Evolutionary conservation across 2,797 vertebrate genomes (phyloP).

Genomic region (Lutjanus campechanus): DNA sequence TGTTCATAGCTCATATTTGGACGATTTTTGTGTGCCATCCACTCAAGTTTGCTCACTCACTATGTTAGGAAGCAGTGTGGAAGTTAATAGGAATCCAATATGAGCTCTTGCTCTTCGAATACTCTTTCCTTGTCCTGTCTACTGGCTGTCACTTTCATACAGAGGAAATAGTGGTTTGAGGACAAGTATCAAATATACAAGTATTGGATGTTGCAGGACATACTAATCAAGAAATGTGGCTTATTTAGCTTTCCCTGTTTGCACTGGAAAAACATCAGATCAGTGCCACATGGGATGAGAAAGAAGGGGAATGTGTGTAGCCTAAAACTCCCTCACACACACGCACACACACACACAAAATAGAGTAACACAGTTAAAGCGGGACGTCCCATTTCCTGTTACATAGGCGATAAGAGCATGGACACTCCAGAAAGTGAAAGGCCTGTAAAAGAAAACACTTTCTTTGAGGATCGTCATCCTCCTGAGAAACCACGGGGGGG

Average conservation of each 20-base stretch:
- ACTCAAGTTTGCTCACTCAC: too few relatives aligned
- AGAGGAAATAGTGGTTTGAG: slow-evolving; percentile 12
- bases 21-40: too few relatives aligned
- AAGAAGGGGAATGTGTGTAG: slow-evolving; percentile 4
- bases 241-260: slow-evolving; percentile 1
- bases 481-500: slow-evolving; percentile 46
- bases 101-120: neutral
- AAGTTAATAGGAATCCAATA: neutral
- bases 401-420: slow-evolving; percentile 42
- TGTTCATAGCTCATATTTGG: too few relatives aligned
- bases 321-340: neutral
- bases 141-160: neutral
- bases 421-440: slow-evolving; percentile 64
- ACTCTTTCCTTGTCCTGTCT: neutral
- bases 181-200: neutral
- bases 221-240: neutral
- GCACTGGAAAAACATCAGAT: slow-evolving; percentile 19
- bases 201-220: neutral
- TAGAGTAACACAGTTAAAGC: slow-evolving; percentile 10
- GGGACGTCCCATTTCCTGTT: slow-evolving; percentile 64
- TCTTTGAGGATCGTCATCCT: slow-evolving; percentile 63
- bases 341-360: slow-evolving; percentile 10
- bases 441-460: slow-evolving; percentile 69
- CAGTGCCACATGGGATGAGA: slow-evolving; percentile 1
- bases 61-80: too few relatives aligned